Percentiles rank a stretch among this genome's conserved stretches.
These are phyloP conservation scores for Hypomesus transpacificus DNA, from an alignment of 2,113 vertebrate genomes.

Conservation along the genomic window DNA sequence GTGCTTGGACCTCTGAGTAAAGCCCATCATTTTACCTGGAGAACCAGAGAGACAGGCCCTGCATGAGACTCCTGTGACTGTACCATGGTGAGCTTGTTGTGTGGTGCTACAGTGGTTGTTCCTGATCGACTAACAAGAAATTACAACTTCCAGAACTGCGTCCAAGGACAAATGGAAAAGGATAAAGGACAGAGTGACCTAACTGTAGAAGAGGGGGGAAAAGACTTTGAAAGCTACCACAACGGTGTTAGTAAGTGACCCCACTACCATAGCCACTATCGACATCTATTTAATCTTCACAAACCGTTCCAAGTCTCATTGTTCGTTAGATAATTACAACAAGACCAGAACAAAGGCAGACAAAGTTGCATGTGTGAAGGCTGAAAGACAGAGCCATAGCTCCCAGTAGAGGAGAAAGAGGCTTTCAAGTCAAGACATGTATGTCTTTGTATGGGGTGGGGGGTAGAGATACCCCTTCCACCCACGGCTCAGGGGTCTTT, in stretches of 20 bases:
- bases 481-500: conserved; percentile 34
- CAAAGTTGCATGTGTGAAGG: conserved; percentile 43
- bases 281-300: conserved; percentile 1
- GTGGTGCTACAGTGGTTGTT: too few species aligned
- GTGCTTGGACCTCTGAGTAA: too few species aligned
- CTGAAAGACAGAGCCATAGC: conserved; percentile 29
- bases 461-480: conserved; percentile 24
- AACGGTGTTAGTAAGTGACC: background rate
- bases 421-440: conserved; percentile 43
- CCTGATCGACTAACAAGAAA: too few species aligned
- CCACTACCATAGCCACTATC: background rate
- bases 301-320: conserved; percentile 15
- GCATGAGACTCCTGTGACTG: too few species aligned
- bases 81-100: too few species aligned
- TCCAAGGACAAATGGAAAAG: too few species aligned
- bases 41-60: too few species aligned
- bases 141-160: too few species aligned
- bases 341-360: conserved; percentile 45
- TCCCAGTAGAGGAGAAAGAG: conserved; percentile 29
- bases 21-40: too few species aligned
- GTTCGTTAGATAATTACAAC: conserved; percentile 44
- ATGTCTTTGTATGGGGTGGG: conserved; percentile 34
- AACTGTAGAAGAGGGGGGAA: background rate
- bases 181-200: too few species aligned
- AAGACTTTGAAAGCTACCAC: background rate